These are phyloP conservation scores for Mnemiopsis leidyi DNA, from an alignment of 37 sponge, comb jelly and placozoan genomes.

Conservation along the genomic window DNA sequence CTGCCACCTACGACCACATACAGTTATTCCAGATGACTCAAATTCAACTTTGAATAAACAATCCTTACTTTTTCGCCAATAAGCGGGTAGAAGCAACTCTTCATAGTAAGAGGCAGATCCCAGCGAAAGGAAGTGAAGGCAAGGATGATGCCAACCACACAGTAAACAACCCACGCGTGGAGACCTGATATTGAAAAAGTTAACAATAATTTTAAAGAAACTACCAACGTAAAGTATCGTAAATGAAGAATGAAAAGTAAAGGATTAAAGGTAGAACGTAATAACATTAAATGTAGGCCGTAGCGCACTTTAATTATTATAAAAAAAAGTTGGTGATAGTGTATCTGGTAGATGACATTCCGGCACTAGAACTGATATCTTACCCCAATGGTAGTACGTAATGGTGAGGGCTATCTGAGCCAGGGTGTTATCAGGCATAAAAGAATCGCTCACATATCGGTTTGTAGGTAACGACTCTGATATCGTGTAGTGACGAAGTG, in stretches of 20 bases:
- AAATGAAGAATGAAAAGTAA: too few relatives aligned
- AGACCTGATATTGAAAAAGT: background rate
- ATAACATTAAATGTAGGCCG: too few relatives aligned
- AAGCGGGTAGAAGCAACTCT: conserved; percentile 49
- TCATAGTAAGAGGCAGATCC: conserved; percentile 41
- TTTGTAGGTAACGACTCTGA: background rate
- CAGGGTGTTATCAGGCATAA: conserved; percentile 24
- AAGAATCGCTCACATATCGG: background rate
- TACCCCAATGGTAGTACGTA: conserved; percentile 36
- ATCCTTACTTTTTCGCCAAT: background rate
- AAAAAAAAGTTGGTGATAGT: too few relatives aligned
- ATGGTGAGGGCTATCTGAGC: conserved; percentile 13
- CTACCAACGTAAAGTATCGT: too few relatives aligned
- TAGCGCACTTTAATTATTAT: too few relatives aligned
- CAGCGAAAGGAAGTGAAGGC: background rate
- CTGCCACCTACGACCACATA: too few relatives aligned
- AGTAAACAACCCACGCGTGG: conserved; percentile 60
- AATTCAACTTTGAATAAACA: too few relatives aligned
- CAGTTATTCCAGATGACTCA: too few relatives aligned
- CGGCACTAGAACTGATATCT: too few relatives aligned
- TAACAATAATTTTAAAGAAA: too few relatives aligned
- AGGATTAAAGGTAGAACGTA: too few relatives aligned
- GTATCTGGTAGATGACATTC: too few relatives aligned
- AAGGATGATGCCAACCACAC: background rate
- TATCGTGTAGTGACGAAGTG: conserved; percentile 1